phyloP scores from a whole-genome alignment of 1,140 invertebrate genomes.

The Zaprionus gabonicus region DNA sequence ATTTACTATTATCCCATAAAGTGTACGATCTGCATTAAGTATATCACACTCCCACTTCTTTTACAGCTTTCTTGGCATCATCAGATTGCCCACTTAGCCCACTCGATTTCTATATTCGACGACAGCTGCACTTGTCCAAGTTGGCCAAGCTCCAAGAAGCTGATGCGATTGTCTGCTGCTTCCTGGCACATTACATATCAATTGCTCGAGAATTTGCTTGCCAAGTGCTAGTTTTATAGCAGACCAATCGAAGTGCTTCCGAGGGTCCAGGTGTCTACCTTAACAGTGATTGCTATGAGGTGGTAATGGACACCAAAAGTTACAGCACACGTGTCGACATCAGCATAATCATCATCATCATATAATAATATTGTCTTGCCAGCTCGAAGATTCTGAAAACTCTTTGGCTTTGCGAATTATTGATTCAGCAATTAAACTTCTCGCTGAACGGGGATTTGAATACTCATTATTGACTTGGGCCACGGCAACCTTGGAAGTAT shows the following conservation, averaged over 20 bases:
- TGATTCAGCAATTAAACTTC: conserved; percentile 3
- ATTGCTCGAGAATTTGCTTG: conserved; percentile 4
- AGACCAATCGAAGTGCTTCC: not conserved
- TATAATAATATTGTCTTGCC: not conserved
- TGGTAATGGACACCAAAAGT: not conserved
- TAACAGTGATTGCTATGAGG: not conserved
- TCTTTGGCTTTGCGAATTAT: not conserved
- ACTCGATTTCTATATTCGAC: not conserved
- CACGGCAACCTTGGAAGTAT: not conserved
- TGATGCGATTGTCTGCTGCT: not conserved
- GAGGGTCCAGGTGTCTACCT: not conserved
- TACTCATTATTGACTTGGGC: conserved; percentile 7
- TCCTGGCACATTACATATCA: not conserved
- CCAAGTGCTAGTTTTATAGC: conserved; percentile 5
- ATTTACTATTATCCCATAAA: not conserved
- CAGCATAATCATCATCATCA: not conserved
- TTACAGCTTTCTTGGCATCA: conserved; percentile 15
- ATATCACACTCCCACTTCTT: not conserved
- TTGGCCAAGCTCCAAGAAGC: conserved; percentile 17
- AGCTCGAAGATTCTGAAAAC: not conserved
- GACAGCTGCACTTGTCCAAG: not conserved
- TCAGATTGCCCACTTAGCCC: conserved; percentile 11
- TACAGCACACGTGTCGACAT: not conserved
- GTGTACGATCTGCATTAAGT: not conserved
- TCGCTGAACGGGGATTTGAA: conserved; percentile 1